phyloP scores from a whole-genome alignment of 2,888 invertebrate species.

The Nephrotoma appendiculata region DNA sequence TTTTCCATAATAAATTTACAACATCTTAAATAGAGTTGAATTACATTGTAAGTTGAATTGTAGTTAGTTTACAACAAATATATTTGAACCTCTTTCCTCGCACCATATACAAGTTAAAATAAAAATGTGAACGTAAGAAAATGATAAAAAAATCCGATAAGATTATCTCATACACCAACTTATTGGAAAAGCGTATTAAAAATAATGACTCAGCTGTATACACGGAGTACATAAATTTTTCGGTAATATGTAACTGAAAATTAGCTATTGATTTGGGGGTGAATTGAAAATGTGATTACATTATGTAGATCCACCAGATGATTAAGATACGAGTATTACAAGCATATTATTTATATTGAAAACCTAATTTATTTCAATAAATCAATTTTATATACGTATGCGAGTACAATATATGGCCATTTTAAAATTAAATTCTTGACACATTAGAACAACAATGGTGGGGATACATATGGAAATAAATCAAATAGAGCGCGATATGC shows the following conservation, averaged over 20 bases:
- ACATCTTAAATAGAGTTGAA: no score
- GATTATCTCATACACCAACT: not conserved
- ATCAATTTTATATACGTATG: not conserved
- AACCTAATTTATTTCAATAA: not conserved
- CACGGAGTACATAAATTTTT: not conserved
- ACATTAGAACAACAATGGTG: not conserved
- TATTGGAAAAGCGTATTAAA: not conserved
- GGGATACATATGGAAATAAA: not conserved
- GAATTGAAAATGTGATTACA: not conserved
- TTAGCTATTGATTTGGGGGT: not conserved
- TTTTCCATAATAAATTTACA: no score
- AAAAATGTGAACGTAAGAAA: not conserved
- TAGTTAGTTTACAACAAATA: no score
- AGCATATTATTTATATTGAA: not conserved
- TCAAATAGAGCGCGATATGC: not conserved
- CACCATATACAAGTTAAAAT: no score
- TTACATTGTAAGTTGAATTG: no score
- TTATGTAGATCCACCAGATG: not conserved
- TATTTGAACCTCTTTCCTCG: no score
- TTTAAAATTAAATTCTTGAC: not conserved
- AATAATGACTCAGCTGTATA: not conserved
- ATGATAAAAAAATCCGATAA: not conserved
- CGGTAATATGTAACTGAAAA: not conserved
- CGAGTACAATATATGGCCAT: not conserved
- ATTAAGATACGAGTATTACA: not conserved